A percentile compares a stretch with the other conserved stretches of the same genome.
phyloP scores from a whole-genome alignment of 2,797 vertebrate species.

The Micropoecilia bifurca region DNA sequence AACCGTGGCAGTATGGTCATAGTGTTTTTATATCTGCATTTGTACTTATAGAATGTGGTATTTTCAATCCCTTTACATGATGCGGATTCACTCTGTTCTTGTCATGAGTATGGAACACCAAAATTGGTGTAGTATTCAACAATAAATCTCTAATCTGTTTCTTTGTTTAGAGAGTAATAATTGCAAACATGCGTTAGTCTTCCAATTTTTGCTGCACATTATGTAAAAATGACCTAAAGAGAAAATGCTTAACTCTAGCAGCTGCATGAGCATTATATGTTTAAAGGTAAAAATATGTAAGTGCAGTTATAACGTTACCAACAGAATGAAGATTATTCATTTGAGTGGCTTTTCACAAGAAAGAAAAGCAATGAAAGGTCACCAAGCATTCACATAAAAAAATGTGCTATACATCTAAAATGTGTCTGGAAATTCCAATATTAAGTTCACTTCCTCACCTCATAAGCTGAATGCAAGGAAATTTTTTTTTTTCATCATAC shows the following conservation, averaged over 20 bases:
- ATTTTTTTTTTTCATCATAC: conserved; percentile 16
- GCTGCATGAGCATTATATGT: conserved; percentile 12
- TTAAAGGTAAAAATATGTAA: conserved; percentile 15
- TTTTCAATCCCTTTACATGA: conserved; percentile 67
- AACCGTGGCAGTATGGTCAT: conserved; percentile 42
- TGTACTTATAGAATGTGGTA: conserved; percentile 67
- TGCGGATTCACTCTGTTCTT: conserved; percentile 54
- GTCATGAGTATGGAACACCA: conserved; percentile 51
- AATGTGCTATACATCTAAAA: conserved; percentile 36
- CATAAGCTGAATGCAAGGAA: conserved; percentile 9
- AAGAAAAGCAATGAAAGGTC: conserved; percentile 56
- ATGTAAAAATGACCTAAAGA: neutral
- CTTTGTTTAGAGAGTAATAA: conserved; percentile 43
- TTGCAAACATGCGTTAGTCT: conserved; percentile 20
- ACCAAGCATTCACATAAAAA: conserved; percentile 37
- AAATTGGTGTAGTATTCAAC: conserved; percentile 58
- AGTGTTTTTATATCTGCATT: conserved; percentile 72
- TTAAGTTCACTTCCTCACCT: conserved; percentile 40
- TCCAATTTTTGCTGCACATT: neutral
- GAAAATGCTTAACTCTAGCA: neutral
- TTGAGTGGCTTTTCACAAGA: conserved; percentile 38
- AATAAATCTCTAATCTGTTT: conserved; percentile 63
- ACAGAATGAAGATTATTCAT: conserved; percentile 40
- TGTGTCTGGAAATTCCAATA: conserved; percentile 42
- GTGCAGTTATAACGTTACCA: conserved; percentile 26